These are phyloP conservation scores for Agriopis marginaria DNA, from an alignment of 2,888 invertebrate genomes.

Conservation along the genomic window DNA sequence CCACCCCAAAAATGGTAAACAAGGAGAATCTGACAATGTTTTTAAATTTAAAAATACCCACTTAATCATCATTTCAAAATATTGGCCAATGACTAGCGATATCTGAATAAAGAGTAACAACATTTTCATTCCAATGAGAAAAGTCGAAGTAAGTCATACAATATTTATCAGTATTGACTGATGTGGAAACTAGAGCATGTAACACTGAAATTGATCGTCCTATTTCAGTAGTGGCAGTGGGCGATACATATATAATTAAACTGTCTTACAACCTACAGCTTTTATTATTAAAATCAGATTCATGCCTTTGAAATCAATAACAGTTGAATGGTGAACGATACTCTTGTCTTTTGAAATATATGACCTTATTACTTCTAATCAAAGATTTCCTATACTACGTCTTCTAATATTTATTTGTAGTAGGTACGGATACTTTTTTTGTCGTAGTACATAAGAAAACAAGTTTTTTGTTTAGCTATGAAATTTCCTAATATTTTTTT, in stretches of 20 bases:
- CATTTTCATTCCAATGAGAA: no score
- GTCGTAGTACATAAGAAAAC: no score
- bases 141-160: not conserved
- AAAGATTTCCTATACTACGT: no score
- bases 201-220: conserved; percentile 54
- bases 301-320: conserved; percentile 52
- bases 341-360: conserved; percentile 10
- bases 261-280: conserved; percentile 46
- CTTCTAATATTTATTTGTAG: not conserved
- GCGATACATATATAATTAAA: conserved; percentile 36
- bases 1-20: conserved; percentile 18
- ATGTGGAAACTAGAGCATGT: conserved; percentile 10
- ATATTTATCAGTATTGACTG: not conserved
- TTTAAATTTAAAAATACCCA: not conserved
- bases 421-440: no score
- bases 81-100: not conserved
- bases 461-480: no score
- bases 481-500: no score
- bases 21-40: not conserved
- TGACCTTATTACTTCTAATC: not conserved
- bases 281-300: conserved; percentile 53
- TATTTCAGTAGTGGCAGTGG: conserved; percentile 41
- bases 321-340: conserved; percentile 13
- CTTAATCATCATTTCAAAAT: not conserved
- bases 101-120: no score